Conservation (phyloP, 1,140 invertebrate species). For the Dryas iulia region DNA sequence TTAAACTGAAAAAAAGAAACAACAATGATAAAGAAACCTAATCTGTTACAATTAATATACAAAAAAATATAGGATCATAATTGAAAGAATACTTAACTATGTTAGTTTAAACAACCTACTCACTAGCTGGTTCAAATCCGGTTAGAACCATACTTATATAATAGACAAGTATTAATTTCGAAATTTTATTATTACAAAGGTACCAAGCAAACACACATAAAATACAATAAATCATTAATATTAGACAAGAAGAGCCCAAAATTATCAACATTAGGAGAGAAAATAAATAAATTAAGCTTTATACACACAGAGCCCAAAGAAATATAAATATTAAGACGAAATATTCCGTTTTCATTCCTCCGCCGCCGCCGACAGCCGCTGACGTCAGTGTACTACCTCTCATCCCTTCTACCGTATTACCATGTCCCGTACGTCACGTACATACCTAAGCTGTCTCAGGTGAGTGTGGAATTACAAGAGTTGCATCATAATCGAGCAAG, state of each 20-base stretch:
- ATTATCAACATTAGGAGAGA: not conserved
- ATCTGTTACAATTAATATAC: not conserved
- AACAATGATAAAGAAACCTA: not conserved
- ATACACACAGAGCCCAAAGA: not conserved
- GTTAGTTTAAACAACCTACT: too few species aligned
- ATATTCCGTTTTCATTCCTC: constrained; percentile 40
- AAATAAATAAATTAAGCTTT: not conserved
- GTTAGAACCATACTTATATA: too few species aligned
- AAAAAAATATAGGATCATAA: too few species aligned
- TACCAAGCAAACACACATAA: too few species aligned
- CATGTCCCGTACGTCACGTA: constrained; percentile 65
- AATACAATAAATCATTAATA: too few species aligned
- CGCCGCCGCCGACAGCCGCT: constrained; percentile 55
- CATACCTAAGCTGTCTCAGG: constrained; percentile 69
- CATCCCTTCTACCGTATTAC: constrained; percentile 62
- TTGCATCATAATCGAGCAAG: constrained; percentile 8
- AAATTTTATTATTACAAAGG: too few species aligned
- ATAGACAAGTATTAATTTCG: too few species aligned
- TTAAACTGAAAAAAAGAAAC: not conserved
- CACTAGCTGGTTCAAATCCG: not conserved
- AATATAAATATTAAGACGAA: constrained; percentile 1
- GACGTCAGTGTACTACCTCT: constrained; percentile 68
- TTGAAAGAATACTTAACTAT: too few species aligned
- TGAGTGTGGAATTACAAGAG: constrained; percentile 43
- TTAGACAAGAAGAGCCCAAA: not conserved